A percentile compares a stretch with the other conserved stretches of the same genome.
Evolutionary conservation across 2,113 vertebrate genomes (phyloP).

Genomic region (Poeciliopsis turrubarensis): DNA sequence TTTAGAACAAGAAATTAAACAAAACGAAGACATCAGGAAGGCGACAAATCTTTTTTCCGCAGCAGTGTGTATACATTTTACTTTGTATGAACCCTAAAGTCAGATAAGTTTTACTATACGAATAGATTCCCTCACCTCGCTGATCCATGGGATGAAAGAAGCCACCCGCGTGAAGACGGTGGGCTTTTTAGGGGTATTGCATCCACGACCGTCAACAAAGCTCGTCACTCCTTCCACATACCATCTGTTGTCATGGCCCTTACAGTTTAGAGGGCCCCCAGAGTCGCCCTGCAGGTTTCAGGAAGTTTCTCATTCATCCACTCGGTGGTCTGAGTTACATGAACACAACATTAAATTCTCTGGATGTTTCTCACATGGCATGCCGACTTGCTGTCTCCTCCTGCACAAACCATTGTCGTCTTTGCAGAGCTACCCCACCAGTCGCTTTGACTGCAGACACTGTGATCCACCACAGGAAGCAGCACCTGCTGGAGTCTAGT

Average conservation of each 20-base stretch:
- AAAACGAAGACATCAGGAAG: no score
- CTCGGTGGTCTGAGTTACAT: neutral
- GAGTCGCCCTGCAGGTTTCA: constrained; percentile 59
- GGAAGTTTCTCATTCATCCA: neutral
- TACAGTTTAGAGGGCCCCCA: constrained; percentile 66
- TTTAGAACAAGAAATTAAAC: no score
- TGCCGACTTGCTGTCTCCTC: constrained; percentile 80
- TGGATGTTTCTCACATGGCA: constrained; percentile 81
- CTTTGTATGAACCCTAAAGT: no score
- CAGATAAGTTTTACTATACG: no score
- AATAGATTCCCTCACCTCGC: constrained; percentile 49
- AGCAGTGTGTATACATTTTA: no score
- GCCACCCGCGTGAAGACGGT: constrained; percentile 64
- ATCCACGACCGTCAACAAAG: constrained; percentile 62
- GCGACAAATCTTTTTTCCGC: no score
- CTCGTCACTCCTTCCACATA: constrained; percentile 67
- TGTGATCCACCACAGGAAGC: constrained; percentile 82
- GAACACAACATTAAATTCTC: neutral
- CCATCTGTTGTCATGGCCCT: constrained; percentile 57
- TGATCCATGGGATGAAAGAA: constrained; percentile 68
- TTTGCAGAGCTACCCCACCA: constrained; percentile 83
- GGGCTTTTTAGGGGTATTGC: constrained; percentile 60
- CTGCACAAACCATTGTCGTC: constrained; percentile 81
- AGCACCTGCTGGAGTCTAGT: constrained; percentile 84
- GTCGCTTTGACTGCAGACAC: constrained; percentile 69